These are phyloP conservation scores for Stenodera caucasica DNA, from an alignment of 2,888 invertebrate species.

Conservation along the genomic window DNA sequence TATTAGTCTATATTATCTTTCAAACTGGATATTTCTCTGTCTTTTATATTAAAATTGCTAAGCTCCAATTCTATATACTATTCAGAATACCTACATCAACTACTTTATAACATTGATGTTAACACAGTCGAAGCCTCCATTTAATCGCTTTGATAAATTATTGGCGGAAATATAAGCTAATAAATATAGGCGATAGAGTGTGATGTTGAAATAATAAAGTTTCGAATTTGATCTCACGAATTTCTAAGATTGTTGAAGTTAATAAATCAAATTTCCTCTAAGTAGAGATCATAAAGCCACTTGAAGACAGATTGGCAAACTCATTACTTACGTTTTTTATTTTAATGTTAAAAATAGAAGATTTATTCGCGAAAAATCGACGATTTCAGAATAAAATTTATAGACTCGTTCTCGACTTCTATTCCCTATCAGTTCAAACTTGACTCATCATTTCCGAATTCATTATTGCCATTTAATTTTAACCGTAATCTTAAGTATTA, in stretches of 20 bases:
- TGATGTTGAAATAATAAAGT: too few relatives aligned
- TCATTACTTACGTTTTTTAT: too few relatives aligned
- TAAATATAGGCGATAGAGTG: not conserved
- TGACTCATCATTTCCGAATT: not conserved
- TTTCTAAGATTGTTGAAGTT: too few relatives aligned
- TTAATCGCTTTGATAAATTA: conserved; percentile 14
- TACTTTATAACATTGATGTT: conserved; percentile 29
- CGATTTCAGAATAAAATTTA: not conserved
- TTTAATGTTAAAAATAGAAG: too few relatives aligned
- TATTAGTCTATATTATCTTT: not conserved
- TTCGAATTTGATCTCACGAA: too few relatives aligned
- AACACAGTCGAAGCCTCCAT: not conserved
- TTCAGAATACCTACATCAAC: conserved; percentile 27
- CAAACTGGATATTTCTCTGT: not conserved
- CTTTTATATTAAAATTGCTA: not conserved
- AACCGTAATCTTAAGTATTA: not conserved
- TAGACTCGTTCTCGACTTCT: not conserved
- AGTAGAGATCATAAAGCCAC: too few relatives aligned
- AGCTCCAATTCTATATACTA: conserved; percentile 14
- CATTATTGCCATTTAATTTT: not conserved
- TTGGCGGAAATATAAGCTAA: not conserved
- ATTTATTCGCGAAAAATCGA: not conserved
- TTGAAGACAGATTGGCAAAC: too few relatives aligned
- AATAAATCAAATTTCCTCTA: too few relatives aligned
- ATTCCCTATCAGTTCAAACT: not conserved